A percentile compares a stretch with the other conserved stretches of the same genome.
Conservation (phyloP, 2,888 invertebrate genomes). For the Hydriomena furcata region DNA sequence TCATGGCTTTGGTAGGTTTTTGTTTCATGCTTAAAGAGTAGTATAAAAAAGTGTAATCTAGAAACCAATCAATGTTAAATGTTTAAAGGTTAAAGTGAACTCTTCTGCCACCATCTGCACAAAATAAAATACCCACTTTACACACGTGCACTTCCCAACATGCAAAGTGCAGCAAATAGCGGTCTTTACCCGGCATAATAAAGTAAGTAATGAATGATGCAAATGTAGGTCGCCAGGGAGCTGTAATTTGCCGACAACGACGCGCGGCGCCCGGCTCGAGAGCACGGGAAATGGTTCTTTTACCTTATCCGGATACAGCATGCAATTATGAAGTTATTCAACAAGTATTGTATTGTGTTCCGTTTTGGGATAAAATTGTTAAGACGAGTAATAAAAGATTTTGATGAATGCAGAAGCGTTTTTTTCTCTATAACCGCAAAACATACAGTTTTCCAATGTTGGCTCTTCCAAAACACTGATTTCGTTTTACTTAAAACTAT, state of each 20-base stretch:
- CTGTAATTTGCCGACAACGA: slow-evolving; percentile 42
- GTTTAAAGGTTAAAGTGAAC: no score
- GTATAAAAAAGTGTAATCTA: no score
- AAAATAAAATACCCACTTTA: background rate
- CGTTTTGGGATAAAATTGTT: slow-evolving; percentile 7
- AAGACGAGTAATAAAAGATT: background rate
- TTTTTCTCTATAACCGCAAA: no score
- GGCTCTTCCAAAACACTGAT: no score
- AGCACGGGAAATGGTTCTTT: slow-evolving; percentile 26
- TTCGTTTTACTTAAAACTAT: no score
- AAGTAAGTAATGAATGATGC: slow-evolving; percentile 51
- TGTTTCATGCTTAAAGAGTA: no score
- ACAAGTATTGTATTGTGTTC: slow-evolving; percentile 15
- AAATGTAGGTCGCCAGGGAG: slow-evolving; percentile 48
- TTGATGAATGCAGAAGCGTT: no score
- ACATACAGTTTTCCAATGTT: no score
- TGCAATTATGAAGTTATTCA: slow-evolving; percentile 20
- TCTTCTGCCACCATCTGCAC: no score
- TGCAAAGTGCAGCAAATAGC: slow-evolving; percentile 34
- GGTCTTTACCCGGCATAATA: slow-evolving; percentile 38
- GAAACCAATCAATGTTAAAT: no score
- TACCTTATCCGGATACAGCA: slow-evolving; percentile 11
- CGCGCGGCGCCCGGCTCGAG: slow-evolving; percentile 22
- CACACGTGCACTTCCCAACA: slow-evolving; percentile 10
- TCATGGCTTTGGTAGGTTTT: no score